phyloP scores from a whole-genome alignment of 2,113 vertebrate species.

The Synodontis membranacea region DNA sequence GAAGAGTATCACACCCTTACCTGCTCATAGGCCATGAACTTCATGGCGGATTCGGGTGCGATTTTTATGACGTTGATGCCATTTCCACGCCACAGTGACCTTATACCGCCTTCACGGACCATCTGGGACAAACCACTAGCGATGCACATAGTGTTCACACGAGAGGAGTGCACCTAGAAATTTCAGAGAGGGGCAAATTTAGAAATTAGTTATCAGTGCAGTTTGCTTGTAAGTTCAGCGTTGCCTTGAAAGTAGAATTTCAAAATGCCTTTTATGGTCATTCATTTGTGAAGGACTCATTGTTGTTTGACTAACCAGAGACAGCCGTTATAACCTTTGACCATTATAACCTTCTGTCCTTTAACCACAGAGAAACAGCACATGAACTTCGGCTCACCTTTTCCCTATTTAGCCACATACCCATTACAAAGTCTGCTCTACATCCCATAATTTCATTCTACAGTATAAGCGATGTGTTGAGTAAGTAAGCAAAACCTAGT shows the following conservation, averaged over 20 bases:
- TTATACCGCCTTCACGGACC: constrained; percentile 87
- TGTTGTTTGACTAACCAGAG: neutral
- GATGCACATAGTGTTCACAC: constrained; percentile 89
- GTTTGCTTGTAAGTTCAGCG: constrained; percentile 1
- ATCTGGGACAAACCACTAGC: constrained; percentile 87
- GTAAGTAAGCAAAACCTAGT: neutral
- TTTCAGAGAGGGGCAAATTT: neutral
- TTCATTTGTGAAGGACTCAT: neutral
- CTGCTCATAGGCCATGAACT: constrained; percentile 98
- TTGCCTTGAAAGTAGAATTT: neutral
- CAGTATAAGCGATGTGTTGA: no score
- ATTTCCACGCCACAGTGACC: constrained; percentile 91
- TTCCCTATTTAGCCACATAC: neutral
- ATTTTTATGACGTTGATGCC: constrained; percentile 97
- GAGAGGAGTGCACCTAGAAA: constrained; percentile 87
- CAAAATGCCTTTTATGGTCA: neutral
- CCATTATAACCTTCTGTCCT: neutral
- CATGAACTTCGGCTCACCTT: neutral
- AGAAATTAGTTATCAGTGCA: neutral
- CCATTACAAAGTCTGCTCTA: neutral
- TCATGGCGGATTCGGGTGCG: constrained; percentile 92
- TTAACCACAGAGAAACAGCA: neutral
- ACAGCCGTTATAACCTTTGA: constrained; percentile 2
- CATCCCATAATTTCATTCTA: neutral
- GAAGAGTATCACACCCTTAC: constrained; percentile 60